Evolutionary conservation across 2,113 vertebrate species (phyloP).

Genomic region (Engystomops pustulosus): DNA sequence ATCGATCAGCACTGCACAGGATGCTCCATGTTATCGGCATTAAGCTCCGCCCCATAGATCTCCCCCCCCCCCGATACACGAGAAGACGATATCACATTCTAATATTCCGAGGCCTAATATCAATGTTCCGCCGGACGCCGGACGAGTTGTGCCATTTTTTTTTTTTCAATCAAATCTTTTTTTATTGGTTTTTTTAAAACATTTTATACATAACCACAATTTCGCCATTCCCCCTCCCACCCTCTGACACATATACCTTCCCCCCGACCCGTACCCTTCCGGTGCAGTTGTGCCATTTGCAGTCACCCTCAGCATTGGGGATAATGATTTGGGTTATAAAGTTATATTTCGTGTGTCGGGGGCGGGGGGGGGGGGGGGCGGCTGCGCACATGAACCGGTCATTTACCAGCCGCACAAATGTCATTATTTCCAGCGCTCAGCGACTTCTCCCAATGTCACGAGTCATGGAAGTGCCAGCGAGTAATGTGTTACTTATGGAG

Average conservation of each 20-base stretch:
- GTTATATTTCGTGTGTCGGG: constrained; percentile 61
- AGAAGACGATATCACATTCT: constrained; percentile 61
- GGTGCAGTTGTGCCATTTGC: constrained; percentile 64
- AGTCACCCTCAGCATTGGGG: constrained; percentile 66
- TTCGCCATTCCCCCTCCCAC: too few relatives aligned
- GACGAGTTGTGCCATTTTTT: constrained; percentile 65
- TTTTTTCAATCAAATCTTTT: too few relatives aligned
- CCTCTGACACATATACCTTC: too few relatives aligned
- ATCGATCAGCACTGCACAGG: neutral
- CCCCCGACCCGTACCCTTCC: too few relatives aligned
- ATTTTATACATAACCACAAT: too few relatives aligned
- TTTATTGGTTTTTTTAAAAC: too few relatives aligned
- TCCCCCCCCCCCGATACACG: constrained; percentile 60
- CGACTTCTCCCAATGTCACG: constrained; percentile 26
- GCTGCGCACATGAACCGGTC: constrained; percentile 45
- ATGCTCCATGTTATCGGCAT: neutral
- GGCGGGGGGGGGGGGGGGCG: constrained; percentile 59
- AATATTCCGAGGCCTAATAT: constrained; percentile 61
- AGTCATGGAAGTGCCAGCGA: constrained; percentile 26
- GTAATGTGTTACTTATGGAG: constrained; percentile 1
- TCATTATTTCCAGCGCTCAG: constrained; percentile 34
- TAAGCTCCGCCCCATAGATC: constrained; percentile 48
- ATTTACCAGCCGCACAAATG: constrained; percentile 53
- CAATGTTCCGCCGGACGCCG: constrained; percentile 62
- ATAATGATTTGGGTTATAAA: constrained; percentile 67